These are phyloP conservation scores for Atethmia centrago DNA, from an alignment of 2,888 invertebrate genomes.

Conservation along the genomic window DNA sequence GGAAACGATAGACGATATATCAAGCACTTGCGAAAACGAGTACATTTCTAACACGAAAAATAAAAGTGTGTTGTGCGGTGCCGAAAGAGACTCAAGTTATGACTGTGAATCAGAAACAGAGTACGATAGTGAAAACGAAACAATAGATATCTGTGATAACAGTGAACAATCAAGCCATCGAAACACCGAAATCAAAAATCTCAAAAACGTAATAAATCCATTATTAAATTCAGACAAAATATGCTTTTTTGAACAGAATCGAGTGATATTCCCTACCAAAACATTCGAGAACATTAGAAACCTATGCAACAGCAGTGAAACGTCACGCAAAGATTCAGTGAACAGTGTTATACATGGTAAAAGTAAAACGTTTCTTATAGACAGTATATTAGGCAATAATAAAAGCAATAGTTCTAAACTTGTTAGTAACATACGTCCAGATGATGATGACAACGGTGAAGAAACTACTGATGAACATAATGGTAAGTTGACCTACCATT, in stretches of 20 bases:
- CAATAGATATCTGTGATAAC: slow-evolving; percentile 88
- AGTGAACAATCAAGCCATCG: slow-evolving; percentile 75
- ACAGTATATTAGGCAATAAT: slow-evolving; percentile 89
- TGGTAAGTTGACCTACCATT: slow-evolving; percentile 72
- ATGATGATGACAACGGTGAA: slow-evolving; percentile 76
- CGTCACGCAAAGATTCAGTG: slow-evolving; percentile 70
- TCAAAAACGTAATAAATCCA: slow-evolving; percentile 68
- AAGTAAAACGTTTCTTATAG: slow-evolving; percentile 90
- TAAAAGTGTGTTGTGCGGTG: slow-evolving; percentile 64
- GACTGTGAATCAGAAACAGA: slow-evolving; percentile 82
- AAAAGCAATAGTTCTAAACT: slow-evolving; percentile 71
- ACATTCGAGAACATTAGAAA: slow-evolving; percentile 71
- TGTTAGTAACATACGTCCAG: slow-evolving; percentile 64
- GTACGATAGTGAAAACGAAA: slow-evolving; percentile 87
- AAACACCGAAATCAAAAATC: slow-evolving; percentile 66
- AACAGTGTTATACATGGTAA: slow-evolving; percentile 73
- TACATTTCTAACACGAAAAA: slow-evolving; percentile 65
- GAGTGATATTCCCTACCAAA: slow-evolving; percentile 75
- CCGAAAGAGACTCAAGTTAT: slow-evolving; percentile 73
- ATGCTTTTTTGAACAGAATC: slow-evolving; percentile 76
- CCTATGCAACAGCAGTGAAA: slow-evolving; percentile 70
- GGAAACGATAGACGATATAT: slow-evolving; percentile 83
- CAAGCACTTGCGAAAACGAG: slow-evolving; percentile 86
- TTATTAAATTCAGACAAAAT: slow-evolving; percentile 73
- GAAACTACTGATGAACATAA: slow-evolving; percentile 87